Evolutionary conservation across 2,113 vertebrate genomes (phyloP), one percentile per base, ranked within the genome.

Genomic region (Mirza zaza): DNA sequence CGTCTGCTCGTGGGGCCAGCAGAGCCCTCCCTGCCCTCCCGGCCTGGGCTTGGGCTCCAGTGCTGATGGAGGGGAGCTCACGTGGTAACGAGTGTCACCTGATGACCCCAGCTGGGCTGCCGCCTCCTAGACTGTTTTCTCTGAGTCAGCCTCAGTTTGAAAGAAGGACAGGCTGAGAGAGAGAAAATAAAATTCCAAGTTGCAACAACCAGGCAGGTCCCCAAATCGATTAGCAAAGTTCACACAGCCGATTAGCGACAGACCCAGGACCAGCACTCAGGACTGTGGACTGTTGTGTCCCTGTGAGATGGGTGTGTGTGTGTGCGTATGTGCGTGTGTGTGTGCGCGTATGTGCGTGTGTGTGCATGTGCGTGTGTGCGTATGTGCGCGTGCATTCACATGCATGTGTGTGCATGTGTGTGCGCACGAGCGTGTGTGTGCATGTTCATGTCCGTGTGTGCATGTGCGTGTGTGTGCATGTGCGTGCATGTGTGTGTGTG

Each of bases 1-100:
- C 39, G 2, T 21, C 36, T 6, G 17, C 17, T 1, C 3, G 0
- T 8, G 42, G 20, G 39, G 4, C 12, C 17, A 67, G 36, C 5
- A 50, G 8, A 36, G 39, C n/a, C 57, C 27, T 68, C 23, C 5
- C 3, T 36, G 27, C 29, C 18, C 25, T 39, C 14, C 12, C 0
- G 55, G 11, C 17, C n/a, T 42, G 42, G 42, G 59, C 27, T 14
- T 1, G 6, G 32, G 36, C 65, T 42, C 45, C 45, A 45, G 13
- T 9, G 23, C 52, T 23, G 68, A 23, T 2, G 13, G 61, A 36
- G n/a, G 21, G 25, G 68, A 50, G 57, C 65, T 80, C 9, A 0
- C 42, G 6, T 18, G 36, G 12, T 8, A 3, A 11, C 5, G 63
- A n/a, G 18, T 0, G 0, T 50, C 25, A 25, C 17, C 48, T 75